Evolutionary conservation across 1,140 invertebrate genomes (phyloP), one percentile per base, ranked within the genome.

Genomic region (Nilaparvata lugens): DNA sequence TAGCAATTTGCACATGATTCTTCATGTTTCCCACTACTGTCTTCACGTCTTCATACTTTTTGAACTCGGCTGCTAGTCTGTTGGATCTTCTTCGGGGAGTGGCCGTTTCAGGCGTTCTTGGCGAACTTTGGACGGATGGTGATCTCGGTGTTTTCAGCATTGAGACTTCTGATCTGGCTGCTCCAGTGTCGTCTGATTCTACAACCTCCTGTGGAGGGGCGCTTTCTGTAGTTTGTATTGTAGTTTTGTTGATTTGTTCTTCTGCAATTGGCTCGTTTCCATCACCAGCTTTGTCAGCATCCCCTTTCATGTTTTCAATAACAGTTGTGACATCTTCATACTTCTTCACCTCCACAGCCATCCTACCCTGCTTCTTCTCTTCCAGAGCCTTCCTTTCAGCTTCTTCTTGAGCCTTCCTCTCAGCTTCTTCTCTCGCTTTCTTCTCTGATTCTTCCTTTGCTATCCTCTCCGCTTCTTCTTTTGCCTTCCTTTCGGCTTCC

Each of bases 401-500:
- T 13, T n/a, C 25, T 16, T 56, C 52, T 13, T 19, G 40, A 6
- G 13, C 56, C 11, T 7, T 51, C 14, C 68, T 66, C 7, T 48
- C 51, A 43, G 61, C 43, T 60, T 45, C 40, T 60, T 62, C 62
- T 54, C 65, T 64, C 42, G 58, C 28, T 11, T 66, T 62, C 40
- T 58, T 23, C 38, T 66, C 66, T 19, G 61, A 60, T 59, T 68
- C 64, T 16, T 61, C 56, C 40, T 52, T 43, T 21, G 38, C 23
- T 24, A 43, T 52, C 55, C 31, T 51, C 58, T 64, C 69, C 64
- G 18, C 23, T 53, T 56, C 31, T 43, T 24, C 14, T n/a, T 25
- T 43, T 5, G 25, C 43, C 45, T 18, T 54, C 28, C 52, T 43
- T 25, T 59, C 28, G 16, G 64, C 54, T 62, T 68, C 66, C 13